phyloP scores from a whole-genome alignment of 2,888 invertebrate species.

The Nesidiocoris tenuis region DNA sequence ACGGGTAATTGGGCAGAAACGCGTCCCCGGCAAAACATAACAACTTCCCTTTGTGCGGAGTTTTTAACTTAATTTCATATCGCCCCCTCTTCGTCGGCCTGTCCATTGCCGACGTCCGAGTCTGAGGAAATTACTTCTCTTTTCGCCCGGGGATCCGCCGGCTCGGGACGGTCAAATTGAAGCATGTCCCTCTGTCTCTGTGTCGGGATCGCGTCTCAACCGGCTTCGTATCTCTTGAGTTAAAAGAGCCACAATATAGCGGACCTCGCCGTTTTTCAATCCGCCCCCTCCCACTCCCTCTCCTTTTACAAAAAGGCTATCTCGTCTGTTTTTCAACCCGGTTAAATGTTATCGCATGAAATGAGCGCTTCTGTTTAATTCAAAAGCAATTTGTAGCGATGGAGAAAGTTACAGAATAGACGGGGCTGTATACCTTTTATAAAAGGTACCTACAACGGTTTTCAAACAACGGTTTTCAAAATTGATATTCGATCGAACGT shows the following conservation, averaged over 20 bases:
- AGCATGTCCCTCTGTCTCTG: background rate
- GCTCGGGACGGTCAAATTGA: conserved; percentile 22
- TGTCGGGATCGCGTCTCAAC: background rate
- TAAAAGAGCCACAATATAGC: background rate
- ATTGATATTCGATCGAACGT: too few relatives aligned
- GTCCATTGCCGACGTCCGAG: conserved; percentile 7
- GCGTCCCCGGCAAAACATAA: conserved; percentile 44
- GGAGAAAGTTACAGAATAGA: too few relatives aligned
- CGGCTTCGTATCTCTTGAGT: background rate
- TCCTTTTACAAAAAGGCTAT: too few relatives aligned
- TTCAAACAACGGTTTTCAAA: too few relatives aligned
- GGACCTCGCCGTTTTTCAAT: background rate
- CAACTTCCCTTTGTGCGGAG: conserved; percentile 37
- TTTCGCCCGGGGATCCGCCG: background rate
- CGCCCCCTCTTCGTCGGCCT: too few relatives aligned
- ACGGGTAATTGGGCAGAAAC: conserved; percentile 41
- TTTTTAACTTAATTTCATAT: conserved; percentile 44
- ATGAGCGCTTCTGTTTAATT: background rate
- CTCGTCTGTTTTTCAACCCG: background rate
- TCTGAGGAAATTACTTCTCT: conserved; percentile 38
- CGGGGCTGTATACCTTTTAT: too few relatives aligned
- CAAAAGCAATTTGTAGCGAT: too few relatives aligned
- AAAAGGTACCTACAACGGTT: too few relatives aligned
- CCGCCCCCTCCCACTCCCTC: background rate
- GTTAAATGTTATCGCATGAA: background rate